Evolutionary conservation across 2,797 vertebrate genomes (phyloP).

Genomic region (Valencia hispanica): DNA sequence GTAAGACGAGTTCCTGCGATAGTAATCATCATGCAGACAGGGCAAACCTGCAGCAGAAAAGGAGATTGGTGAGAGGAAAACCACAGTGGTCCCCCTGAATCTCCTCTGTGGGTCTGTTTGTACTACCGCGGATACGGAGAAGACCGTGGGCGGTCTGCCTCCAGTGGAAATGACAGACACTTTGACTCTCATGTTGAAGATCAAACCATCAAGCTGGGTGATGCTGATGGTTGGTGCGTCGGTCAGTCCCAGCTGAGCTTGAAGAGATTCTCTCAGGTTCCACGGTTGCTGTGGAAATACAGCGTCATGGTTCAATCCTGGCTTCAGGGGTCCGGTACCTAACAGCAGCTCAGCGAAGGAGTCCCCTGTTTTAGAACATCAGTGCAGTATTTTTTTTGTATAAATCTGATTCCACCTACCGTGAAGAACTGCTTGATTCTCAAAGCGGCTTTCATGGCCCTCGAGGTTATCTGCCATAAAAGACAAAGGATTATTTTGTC

Average conservation of each 20-base stretch:
- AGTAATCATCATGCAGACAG: not conserved
- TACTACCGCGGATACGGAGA: not conserved
- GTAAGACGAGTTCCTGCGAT: not conserved
- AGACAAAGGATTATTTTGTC: not conserved
- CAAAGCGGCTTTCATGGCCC: fast-evolving
- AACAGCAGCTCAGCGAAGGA: not conserved
- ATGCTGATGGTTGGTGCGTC: not conserved
- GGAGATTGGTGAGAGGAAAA: not conserved
- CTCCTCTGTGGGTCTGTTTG: not conserved
- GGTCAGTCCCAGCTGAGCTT: not conserved
- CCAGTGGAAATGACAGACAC: not conserved
- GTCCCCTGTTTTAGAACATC: not conserved
- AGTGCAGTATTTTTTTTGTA: not conserved
- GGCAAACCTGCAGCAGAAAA: slow-evolving; percentile 1
- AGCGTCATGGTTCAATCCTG: not conserved
- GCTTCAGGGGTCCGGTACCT: not conserved
- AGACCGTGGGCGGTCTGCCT: not conserved
- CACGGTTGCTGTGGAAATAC: not conserved
- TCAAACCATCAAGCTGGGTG: not conserved
- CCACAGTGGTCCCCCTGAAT: not conserved
- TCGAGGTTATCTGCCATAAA: not conserved
- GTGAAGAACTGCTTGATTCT: not conserved
- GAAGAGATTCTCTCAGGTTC: not conserved
- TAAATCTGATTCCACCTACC: not conserved
- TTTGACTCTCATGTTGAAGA: not conserved